Base-by-base conservation (phyloP, 2,113 vertebrate genomes). In the Lepisosteus oculatus region DNA sequence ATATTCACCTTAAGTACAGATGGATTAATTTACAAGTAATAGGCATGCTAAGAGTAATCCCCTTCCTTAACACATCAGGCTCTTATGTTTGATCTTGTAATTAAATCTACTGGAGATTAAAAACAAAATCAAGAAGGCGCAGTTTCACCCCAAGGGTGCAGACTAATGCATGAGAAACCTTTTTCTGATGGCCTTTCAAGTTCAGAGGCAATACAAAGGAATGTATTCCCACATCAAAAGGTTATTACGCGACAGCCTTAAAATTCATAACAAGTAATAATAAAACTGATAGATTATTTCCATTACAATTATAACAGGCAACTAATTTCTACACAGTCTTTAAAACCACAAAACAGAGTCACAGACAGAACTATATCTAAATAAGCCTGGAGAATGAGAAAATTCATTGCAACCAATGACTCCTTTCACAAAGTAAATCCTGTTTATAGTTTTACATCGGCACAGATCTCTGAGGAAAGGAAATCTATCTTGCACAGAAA, bases 41-140 rank as follows among this genome's bases (percentile, higher is more conserved):
- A 9, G 47, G 47, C 47, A 51, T 51, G 5, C 5, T 51, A 13
- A 11, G 13, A 66, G 43, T 43, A 15, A 66, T n/a, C 45, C 14
- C 64, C 44, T 14, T 8, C 47, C 66, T 68, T 68, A 45, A 68
- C 9, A 55, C 8, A 55, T 41, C 66, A 11, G 14, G 41, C 29
- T 68, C 44, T 68, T 43, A 14, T 15, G n/a, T 43, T 14, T 69
- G 67, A 43, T 56, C 56, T 59, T 44, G 43, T 45, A 44, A 45
- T 70, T 59, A 70, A 61, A 9, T 68, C n/a, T 13, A 9, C 47
- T 41, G 68, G 13, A 14, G 68, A 44, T 61, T 70, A 61, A 70
- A 41, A 59, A 44, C 14, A 14, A 13, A 45, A 55, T 42, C 11
- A 43, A 56, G 42, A 41, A 57, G 55, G 43, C 43, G n/a, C 14